Conservation (phyloP, 92 coral and sea anemone species). For the Palythoa grandis region DNA sequence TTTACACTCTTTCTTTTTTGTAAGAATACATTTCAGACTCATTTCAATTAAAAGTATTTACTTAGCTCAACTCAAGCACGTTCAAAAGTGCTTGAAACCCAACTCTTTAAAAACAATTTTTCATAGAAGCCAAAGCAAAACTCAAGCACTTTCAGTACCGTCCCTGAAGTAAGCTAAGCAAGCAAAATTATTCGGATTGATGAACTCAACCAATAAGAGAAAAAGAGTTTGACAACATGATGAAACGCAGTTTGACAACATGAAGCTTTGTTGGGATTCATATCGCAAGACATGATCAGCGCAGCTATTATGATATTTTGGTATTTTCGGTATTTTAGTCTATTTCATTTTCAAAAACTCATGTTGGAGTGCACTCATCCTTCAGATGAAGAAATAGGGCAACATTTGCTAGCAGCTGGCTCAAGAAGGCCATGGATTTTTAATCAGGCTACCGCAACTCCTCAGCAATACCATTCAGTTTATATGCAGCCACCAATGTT, state of each 20-base stretch:
- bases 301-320: constrained; percentile 9
- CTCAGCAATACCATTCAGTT: neutral
- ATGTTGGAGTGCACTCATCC: constrained; percentile 4
- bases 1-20: no score
- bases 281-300: constrained; percentile 3
- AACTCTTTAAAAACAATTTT: constrained; percentile 5
- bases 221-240: constrained; percentile 19
- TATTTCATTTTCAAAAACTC: constrained; percentile 14
- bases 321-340: constrained; percentile 6
- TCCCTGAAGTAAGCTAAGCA: constrained; percentile 27
- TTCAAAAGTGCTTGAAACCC: constrained; percentile 18
- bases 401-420: constrained; percentile 1
- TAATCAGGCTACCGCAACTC: constrained; percentile 11
- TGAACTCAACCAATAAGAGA: constrained; percentile 25
- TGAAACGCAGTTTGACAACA: neutral
- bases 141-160: constrained; percentile 7
- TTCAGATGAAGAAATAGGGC: constrained; percentile 7
- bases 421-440: constrained; percentile 1
- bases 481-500: neutral
- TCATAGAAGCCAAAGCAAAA: constrained; percentile 11
- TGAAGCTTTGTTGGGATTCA: neutral
- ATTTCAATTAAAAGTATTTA: neutral
- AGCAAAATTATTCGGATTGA: constrained; percentile 1
- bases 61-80: neutral
- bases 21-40: no score